Evolutionary conservation across 2,888 invertebrate species (phyloP).

Genomic region (Escarpia spicata): DNA sequence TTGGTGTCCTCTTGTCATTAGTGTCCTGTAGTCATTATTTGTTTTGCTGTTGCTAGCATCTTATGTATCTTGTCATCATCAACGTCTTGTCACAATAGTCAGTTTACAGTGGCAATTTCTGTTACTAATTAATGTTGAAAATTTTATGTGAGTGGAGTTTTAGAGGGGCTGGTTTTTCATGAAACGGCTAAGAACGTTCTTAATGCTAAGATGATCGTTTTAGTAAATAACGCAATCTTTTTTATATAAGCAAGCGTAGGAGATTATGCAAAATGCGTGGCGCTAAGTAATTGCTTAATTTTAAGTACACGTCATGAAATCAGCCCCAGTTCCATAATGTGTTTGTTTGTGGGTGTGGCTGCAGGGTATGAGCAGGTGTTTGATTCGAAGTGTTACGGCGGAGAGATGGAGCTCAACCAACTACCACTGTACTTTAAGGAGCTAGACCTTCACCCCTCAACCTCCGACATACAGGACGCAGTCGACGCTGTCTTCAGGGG

Average conservation of each 20-base stretch:
- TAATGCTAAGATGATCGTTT: too few species aligned
- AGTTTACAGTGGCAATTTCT: neutral
- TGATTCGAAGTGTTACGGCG: slow-evolving; percentile 60
- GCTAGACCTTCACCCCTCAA: slow-evolving; percentile 61
- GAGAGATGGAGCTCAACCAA: slow-evolving; percentile 57
- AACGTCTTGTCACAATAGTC: neutral
- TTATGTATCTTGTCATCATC: neutral
- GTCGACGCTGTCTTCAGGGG: slow-evolving; percentile 58
- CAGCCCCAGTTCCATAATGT: neutral
- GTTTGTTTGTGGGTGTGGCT: neutral
- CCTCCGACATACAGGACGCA: slow-evolving; percentile 59
- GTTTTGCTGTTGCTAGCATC: neutral
- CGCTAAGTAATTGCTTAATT: too few species aligned
- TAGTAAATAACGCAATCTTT: too few species aligned
- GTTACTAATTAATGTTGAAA: too few species aligned
- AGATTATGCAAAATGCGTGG: too few species aligned
- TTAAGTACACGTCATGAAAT: too few species aligned
- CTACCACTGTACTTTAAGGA: slow-evolving; percentile 59
- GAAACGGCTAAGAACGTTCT: too few species aligned
- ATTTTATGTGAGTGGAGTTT: neutral
- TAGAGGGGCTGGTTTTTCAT: neutral
- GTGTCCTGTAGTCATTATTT: too few species aligned
- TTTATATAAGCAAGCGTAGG: too few species aligned
- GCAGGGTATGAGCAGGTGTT: slow-evolving; percentile 62
- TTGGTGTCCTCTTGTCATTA: neutral